Percentiles rank a stretch among this genome's conserved stretches.
Conservation (phyloP, 2,113 vertebrate species). For the Melozone crissalis region DNA sequence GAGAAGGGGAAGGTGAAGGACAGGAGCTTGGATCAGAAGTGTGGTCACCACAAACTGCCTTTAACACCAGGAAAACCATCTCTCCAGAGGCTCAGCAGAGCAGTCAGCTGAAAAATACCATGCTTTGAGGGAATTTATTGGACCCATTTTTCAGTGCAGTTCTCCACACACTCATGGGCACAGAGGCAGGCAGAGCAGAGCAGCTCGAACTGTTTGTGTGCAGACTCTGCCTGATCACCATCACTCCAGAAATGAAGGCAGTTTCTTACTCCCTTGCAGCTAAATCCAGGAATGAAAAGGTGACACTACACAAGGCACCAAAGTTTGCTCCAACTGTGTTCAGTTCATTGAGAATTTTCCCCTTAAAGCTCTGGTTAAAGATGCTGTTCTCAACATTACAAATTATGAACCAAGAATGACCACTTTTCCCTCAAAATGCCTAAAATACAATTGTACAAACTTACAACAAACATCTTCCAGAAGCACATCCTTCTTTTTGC, state of each 20-base stretch:
- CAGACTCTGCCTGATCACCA: not conserved
- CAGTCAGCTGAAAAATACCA: not conserved
- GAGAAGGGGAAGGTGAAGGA: not conserved
- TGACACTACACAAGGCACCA: rapidly evolving
- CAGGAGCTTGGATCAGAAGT: not conserved
- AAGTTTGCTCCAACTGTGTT: not conserved
- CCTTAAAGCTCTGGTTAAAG: not conserved
- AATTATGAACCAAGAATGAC: not conserved
- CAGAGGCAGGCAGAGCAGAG: not conserved
- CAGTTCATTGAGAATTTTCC: not conserved
- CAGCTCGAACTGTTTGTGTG: not conserved
- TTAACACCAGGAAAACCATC: not conserved
- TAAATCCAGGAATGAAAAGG: not conserved
- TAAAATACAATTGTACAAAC: not conserved
- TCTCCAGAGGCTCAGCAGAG: not conserved
- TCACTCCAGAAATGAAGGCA: not conserved
- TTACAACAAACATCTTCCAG: not conserved
- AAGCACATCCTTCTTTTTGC: not conserved
- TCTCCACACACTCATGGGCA: not conserved
- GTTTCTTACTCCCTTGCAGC: not conserved
- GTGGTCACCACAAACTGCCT: not conserved
- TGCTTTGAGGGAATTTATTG: not conserved
- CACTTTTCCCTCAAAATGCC: not conserved
- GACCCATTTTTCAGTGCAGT: not conserved
- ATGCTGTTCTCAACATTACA: rapidly evolving